Conservation (phyloP, 2,797 vertebrate species). For the Selene dorsalis region DNA sequence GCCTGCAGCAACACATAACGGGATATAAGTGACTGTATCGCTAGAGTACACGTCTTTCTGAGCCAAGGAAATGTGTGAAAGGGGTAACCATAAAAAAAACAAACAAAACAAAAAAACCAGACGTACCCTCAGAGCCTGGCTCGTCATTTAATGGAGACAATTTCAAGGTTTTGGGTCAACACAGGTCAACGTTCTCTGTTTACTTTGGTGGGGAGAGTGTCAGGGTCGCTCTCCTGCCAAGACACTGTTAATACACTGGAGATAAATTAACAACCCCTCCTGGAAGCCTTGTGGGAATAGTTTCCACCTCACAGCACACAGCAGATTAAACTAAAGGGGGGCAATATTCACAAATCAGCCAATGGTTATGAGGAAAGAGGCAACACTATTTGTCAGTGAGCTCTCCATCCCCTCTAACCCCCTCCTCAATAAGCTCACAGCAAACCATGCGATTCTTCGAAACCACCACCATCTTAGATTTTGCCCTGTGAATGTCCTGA, state of each 20-base stretch:
- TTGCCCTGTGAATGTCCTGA: neutral
- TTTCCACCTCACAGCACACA: slow-evolving; percentile 83
- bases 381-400: slow-evolving; percentile 68
- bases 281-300: slow-evolving; percentile 73
- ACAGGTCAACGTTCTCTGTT: slow-evolving; percentile 60
- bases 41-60: slow-evolving; percentile 48
- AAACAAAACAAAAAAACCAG: slow-evolving; percentile 37
- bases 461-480: slow-evolving; percentile 27
- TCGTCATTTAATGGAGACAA: slow-evolving; percentile 50
- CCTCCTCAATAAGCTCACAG: slow-evolving; percentile 15
- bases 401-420: slow-evolving; percentile 9
- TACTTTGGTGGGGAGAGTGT: slow-evolving; percentile 41
- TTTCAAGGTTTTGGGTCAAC: slow-evolving; percentile 54
- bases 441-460: slow-evolving; percentile 22
- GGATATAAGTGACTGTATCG: slow-evolving; percentile 33
- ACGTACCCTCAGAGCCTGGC: slow-evolving; percentile 25
- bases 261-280: slow-evolving; percentile 82
- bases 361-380: slow-evolving; percentile 66
- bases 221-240: slow-evolving; percentile 61
- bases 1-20: slow-evolving; percentile 28
- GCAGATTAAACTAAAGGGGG: slow-evolving; percentile 82
- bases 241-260: slow-evolving; percentile 76
- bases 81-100: slow-evolving; percentile 36
- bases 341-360: slow-evolving; percentile 80
- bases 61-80: slow-evolving; percentile 11